A percentile compares a stretch with the other conserved stretches of the same genome.
Conservation (phyloP, 2,113 vertebrate species). For the Cairina moschata region DNA sequence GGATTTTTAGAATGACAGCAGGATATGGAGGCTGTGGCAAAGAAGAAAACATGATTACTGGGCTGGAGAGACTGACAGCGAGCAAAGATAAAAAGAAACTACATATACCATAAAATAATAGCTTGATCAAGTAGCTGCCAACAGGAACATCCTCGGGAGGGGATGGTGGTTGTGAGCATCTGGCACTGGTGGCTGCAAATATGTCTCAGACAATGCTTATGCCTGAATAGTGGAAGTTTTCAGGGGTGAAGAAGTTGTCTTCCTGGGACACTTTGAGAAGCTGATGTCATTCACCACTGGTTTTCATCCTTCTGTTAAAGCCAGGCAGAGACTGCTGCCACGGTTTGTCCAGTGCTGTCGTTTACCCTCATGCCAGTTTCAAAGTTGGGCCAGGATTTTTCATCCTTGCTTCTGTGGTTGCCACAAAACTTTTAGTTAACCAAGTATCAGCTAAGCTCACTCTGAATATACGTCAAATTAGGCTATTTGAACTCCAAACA, state of each 20-base stretch:
- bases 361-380: background rate
- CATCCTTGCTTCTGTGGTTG: background rate
- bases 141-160: background rate
- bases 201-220: rapidly evolving
- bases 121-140: background rate
- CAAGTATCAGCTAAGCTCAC: background rate
- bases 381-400: background rate
- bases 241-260: background rate
- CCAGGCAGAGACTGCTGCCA: background rate
- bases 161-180: background rate
- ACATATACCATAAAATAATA: slow-evolving; percentile 34
- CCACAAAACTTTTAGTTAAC: background rate
- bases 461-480: background rate
- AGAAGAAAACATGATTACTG: slow-evolving; percentile 54
- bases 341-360: background rate
- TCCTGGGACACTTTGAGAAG: background rate
- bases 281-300: background rate
- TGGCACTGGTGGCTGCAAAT: background rate
- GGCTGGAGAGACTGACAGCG: background rate
- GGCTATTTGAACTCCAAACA: background rate
- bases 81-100: slow-evolving; percentile 17
- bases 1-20: slow-evolving; percentile 58
- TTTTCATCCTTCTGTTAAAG: background rate
- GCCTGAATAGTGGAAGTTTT: background rate
- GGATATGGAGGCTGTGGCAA: slow-evolving; percentile 33